Base-by-base conservation (phyloP, 2,888 invertebrate genomes). In the Idaea aversata region DNA sequence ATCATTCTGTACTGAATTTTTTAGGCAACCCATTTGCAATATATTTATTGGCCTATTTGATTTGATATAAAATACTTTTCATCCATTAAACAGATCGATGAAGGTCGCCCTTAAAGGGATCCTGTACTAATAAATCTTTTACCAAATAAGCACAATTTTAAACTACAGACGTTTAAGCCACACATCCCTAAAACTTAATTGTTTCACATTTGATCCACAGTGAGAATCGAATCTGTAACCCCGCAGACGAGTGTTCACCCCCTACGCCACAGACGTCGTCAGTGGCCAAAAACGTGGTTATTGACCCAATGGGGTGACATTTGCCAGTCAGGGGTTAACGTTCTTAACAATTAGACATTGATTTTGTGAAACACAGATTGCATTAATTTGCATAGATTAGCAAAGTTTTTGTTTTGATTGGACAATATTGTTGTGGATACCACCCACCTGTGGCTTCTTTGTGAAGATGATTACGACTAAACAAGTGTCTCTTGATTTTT, bases 261-360 rank as follows among this genome's bases (percentile, higher is more conserved):
- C 7, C 47, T 5, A 47, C 36, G 4, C 36, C 36, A 7, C 47
- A 47, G 47, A 5, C 47, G 2, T 47, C 47, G 58, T 58, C 6
- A 5, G 16, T 6, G 15, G 4, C 15, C 15, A 58, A 15, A 16
- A 16, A 16, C n/a, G 6, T 16, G 58, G 58, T 15, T 15, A 58
- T 58, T 16, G 58, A 58, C 58, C 58, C 15, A 58, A 15, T 58
- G 15, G 58, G 58, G 16, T 58, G 58, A 16, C 58, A 47, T 47
- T 47, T 47, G 47, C 13, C 13, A 47, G 47, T 47, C 58, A 16
- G 7, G 58, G 58, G 58, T 58, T 15, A 15, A 58, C 16, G 58
- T 16, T 58, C 58, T 15, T 15, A 58, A 15, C 5, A 15, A 58
- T 7, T 58, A 16, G 7, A 58, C 58, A 58, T 58, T 58, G 58